Evolutionary conservation across 2,113 vertebrate genomes (phyloP).

Genomic region (Cynoglossus semilaevis): DNA sequence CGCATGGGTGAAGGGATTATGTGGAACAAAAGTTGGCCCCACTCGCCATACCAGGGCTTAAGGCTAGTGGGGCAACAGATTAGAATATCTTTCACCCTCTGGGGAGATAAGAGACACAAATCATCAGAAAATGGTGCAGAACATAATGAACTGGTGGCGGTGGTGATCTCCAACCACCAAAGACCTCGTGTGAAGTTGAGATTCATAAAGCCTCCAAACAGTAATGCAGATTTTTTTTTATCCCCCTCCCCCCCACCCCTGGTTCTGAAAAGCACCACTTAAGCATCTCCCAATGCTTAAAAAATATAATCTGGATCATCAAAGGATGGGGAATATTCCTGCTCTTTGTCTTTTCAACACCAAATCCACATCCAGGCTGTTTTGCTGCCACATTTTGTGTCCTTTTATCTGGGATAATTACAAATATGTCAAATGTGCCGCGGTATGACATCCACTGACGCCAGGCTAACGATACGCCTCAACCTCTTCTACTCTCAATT

Average conservation of each 20-base stretch:
- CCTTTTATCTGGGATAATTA: constrained; percentile 63
- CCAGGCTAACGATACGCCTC: constrained; percentile 32
- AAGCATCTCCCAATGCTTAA: constrained; percentile 29
- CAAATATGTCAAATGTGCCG: constrained; percentile 49
- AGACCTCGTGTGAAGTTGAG: constrained; percentile 35
- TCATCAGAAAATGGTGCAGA: constrained; percentile 47
- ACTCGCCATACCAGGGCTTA: constrained; percentile 65
- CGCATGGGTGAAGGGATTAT: constrained; percentile 70
- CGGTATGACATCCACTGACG: constrained; percentile 22
- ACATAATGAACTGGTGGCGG: constrained; percentile 55
- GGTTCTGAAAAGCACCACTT: constrained; percentile 13
- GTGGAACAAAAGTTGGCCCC: constrained; percentile 74
- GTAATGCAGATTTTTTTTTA: constrained; percentile 46
- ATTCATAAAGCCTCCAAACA: constrained; percentile 56
- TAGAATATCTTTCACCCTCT: constrained; percentile 69
- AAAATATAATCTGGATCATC: constrained; percentile 46
- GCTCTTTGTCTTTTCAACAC: constrained; percentile 35
- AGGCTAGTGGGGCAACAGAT: constrained; percentile 67
- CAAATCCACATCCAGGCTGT: constrained; percentile 10
- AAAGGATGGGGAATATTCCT: constrained; percentile 41
- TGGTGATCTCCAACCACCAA: constrained; percentile 51
- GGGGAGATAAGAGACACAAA: constrained; percentile 67
- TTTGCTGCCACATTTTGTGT: constrained; percentile 32
- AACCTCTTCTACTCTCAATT: constrained; percentile 63
- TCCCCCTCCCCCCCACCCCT: not conserved